These are phyloP conservation scores for Troides helena DNA, from an alignment of 2,888 invertebrate species.

Conservation along the genomic window DNA sequence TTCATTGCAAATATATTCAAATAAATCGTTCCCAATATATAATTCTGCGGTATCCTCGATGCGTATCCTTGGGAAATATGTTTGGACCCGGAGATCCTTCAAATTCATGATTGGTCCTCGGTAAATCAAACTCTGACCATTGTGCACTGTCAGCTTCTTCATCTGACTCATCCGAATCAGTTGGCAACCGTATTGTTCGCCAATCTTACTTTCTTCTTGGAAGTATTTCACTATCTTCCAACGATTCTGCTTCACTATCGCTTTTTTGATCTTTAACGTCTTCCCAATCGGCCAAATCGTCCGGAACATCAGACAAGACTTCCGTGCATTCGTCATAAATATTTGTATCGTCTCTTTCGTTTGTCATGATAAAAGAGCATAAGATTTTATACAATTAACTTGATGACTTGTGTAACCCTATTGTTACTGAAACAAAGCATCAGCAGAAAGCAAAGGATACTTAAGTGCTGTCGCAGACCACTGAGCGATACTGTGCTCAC, in stretches of 20 bases:
- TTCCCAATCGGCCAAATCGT: not conserved
- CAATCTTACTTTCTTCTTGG: not conserved
- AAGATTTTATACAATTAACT: not conserved
- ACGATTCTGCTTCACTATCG: not conserved
- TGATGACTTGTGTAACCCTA: not conserved
- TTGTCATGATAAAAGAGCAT: not conserved
- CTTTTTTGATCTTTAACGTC: not conserved
- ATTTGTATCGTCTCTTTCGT: slow-evolving; percentile 4
- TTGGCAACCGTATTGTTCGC: not conserved
- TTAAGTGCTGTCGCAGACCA: not conserved
- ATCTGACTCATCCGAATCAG: slow-evolving; percentile 1
- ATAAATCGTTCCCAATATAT: slow-evolving; percentile 1
- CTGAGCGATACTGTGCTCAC: not conserved
- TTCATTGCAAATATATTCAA: slow-evolving; percentile 3
- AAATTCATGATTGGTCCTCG: slow-evolving; percentile 1
- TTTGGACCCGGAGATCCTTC: slow-evolving; percentile 1
- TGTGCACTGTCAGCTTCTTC: slow-evolving; percentile 1
- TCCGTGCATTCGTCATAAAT: not conserved
- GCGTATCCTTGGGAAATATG: slow-evolving; percentile 2
- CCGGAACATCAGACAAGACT: not conserved
- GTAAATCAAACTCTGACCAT: slow-evolving; percentile 1
- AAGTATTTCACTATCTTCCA: not conserved
- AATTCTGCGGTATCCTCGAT: not conserved
- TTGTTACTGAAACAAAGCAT: not conserved
- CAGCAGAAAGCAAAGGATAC: not conserved